Evolutionary conservation across 2,797 vertebrate genomes (phyloP).

Genomic region (Myotis findleyi): DNA sequence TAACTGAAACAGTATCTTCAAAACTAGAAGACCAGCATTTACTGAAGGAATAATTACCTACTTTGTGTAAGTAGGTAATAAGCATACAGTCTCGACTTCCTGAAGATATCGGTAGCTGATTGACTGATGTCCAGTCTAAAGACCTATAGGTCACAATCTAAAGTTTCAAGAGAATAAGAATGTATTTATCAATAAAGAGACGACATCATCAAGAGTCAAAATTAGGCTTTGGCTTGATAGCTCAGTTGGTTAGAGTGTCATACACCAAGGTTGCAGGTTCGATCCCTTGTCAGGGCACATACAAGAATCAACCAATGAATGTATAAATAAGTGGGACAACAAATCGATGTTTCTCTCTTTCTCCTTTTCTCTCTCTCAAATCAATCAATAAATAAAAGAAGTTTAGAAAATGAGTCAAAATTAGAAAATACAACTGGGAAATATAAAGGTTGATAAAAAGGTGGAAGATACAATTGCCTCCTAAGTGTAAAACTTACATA

Average conservation of each 20-base stretch:
- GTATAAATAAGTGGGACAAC: too few relatives aligned
- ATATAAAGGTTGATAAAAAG: slow-evolving; percentile 22
- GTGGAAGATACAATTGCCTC: neutral
- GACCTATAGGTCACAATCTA: neutral
- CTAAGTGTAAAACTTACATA: slow-evolving; percentile 13
- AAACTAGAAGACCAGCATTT: neutral
- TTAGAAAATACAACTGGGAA: slow-evolving; percentile 39
- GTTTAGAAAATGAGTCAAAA: neutral
- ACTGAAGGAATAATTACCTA: slow-evolving; percentile 26
- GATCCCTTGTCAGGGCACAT: too few relatives aligned
- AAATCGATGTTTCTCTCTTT: too few relatives aligned
- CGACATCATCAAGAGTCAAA: neutral
- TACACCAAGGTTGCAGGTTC: too few relatives aligned
- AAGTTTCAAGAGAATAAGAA: slow-evolving; percentile 30
- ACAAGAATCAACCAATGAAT: too few relatives aligned
- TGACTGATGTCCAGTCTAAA: slow-evolving; percentile 21
- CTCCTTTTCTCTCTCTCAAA: too few relatives aligned
- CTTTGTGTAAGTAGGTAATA: neutral
- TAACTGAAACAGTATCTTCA: neutral
- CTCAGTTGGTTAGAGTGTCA: too few relatives aligned
- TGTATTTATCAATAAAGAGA: neutral
- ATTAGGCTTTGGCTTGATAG: neutral
- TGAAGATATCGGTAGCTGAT: neutral
- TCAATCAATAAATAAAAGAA: too few relatives aligned
- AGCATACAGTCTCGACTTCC: neutral